Conservation (phyloP, 1,140 invertebrate species). For the Phocides pigmalion region DNA sequence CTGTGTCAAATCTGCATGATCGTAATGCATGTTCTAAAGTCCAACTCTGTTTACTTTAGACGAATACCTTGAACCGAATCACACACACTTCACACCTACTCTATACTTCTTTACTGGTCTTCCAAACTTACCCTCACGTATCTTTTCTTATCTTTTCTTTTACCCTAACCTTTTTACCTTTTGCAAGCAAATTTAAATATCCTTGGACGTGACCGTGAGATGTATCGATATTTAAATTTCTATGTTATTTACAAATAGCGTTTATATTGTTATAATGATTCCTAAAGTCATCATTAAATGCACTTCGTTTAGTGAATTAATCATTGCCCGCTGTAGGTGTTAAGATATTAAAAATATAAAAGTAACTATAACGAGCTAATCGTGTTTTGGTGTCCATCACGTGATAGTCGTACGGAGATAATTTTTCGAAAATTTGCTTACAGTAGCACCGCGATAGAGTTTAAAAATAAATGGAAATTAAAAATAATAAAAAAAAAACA, state of each 20-base stretch:
- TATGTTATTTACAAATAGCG: slow-evolving; percentile 47
- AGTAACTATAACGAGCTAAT: slow-evolving; percentile 51
- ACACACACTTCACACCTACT: slow-evolving; percentile 49
- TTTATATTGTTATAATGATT: slow-evolving; percentile 38
- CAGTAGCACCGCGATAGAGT: slow-evolving; percentile 64
- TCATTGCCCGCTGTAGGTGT: slow-evolving; percentile 66
- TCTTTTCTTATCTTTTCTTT: slow-evolving; percentile 33
- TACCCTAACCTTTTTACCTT: slow-evolving; percentile 32
- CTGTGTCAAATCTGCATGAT: slow-evolving; percentile 6
- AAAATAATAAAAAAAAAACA: slow-evolving; percentile 36
- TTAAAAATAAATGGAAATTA: too few relatives aligned
- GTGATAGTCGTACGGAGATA: slow-evolving; percentile 51
- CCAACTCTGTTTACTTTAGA: slow-evolving; percentile 12
- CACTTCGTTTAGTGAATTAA: slow-evolving; percentile 72
- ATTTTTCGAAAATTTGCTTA: slow-evolving; percentile 68
- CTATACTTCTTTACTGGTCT: slow-evolving; percentile 53
- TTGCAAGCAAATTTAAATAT: slow-evolving; percentile 80
- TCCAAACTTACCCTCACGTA: slow-evolving; percentile 43
- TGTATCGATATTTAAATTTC: slow-evolving; percentile 54
- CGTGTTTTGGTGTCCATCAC: slow-evolving; percentile 69
- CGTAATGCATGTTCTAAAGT: slow-evolving; percentile 24
- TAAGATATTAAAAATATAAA: slow-evolving; percentile 53
- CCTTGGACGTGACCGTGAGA: slow-evolving; percentile 47
- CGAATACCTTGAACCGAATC: slow-evolving; percentile 17
- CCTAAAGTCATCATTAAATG: slow-evolving; percentile 43